Evolutionary conservation across 2,113 vertebrate genomes (phyloP), one percentile per base, ranked within the genome.

Genomic region (Scalopus aquaticus): DNA sequence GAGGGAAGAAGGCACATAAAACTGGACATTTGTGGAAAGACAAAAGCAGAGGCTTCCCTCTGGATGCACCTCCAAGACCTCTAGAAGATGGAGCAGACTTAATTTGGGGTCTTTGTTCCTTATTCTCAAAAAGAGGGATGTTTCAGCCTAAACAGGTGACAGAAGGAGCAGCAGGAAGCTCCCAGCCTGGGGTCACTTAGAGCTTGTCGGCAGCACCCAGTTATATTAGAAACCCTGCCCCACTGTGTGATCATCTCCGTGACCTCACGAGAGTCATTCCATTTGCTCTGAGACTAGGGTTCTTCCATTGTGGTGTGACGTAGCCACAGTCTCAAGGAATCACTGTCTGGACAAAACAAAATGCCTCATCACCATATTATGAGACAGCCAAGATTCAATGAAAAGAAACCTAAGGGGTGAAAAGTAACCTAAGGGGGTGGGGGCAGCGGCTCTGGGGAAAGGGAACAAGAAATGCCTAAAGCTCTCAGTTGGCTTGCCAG

Each of bases 161-260:
- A 49, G 19, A 30, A 65, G 37, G 37, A 42, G 13, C 3, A 30
- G 32, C 20, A 42, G 62, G 13, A 64, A 3, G 12, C 3, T 28
- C 46, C 28, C 22, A n/a, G 10, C 8, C 0, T 2, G 13, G 37
- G 3, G 19, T 26, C 30, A 4, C 8, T 0, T 1, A 26, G 7
- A 17, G 37, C 20, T 15, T 39, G 19, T 1, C 35, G 1, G 13
- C 54, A 4, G 32, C 39, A 3, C 3, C 32, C 35, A 37, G 19
- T 54, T 54, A 54, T 54, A 54, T 54, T 54, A 54, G 46, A 54
- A 54, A 54, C 51, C 17, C 51, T 54, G 54, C 22, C 54, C 54
- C 54, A 1, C 54, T 56, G 54, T 20, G 6, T 56, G 19, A 22
- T 56, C 22, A 24, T 49, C 62, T 44, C 3, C 39, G 12, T 64